These are phyloP conservation scores for Selenia dentaria DNA, from an alignment of 2,888 invertebrate species.

Conservation along the genomic window DNA sequence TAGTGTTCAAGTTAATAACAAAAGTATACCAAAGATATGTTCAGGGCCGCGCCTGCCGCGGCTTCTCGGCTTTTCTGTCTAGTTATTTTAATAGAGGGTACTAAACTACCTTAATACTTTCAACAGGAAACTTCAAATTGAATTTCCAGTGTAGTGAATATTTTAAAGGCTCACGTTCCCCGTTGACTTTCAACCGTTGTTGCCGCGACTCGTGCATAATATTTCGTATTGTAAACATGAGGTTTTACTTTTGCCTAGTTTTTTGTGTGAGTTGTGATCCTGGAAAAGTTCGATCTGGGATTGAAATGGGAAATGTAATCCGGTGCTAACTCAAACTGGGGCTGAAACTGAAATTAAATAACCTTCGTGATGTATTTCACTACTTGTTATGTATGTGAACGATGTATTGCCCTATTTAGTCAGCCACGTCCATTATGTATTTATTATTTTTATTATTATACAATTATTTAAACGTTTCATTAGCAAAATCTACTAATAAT, in stretches of 20 bases:
- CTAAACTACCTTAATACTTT: slow-evolving; percentile 54
- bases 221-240: slow-evolving; percentile 54
- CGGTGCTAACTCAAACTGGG: background rate
- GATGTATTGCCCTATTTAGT: too few relatives aligned
- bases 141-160: slow-evolving; percentile 69
- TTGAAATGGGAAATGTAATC: slow-evolving; percentile 8
- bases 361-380: too few relatives aligned
- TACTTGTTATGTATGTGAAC: too few relatives aligned
- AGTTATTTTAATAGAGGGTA: slow-evolving; percentile 40
- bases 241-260: slow-evolving; percentile 39
- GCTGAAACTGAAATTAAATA: background rate
- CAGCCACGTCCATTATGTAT: too few relatives aligned
- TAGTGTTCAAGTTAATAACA: slow-evolving; percentile 47
- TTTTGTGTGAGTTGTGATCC: slow-evolving; percentile 6
- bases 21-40: slow-evolving; percentile 47
- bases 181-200: slow-evolving; percentile 61
- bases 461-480: too few relatives aligned
- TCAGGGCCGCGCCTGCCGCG: slow-evolving; percentile 24
- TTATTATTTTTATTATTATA: too few relatives aligned
- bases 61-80: slow-evolving; percentile 21
- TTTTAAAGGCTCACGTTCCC: slow-evolving; percentile 51
- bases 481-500: too few relatives aligned
- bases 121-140: slow-evolving; percentile 65
- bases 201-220: slow-evolving; percentile 40
- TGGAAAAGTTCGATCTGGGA: slow-evolving; percentile 16